Conservation (phyloP, 2,888 invertebrate species). For the Xanthia icteritia region DNA sequence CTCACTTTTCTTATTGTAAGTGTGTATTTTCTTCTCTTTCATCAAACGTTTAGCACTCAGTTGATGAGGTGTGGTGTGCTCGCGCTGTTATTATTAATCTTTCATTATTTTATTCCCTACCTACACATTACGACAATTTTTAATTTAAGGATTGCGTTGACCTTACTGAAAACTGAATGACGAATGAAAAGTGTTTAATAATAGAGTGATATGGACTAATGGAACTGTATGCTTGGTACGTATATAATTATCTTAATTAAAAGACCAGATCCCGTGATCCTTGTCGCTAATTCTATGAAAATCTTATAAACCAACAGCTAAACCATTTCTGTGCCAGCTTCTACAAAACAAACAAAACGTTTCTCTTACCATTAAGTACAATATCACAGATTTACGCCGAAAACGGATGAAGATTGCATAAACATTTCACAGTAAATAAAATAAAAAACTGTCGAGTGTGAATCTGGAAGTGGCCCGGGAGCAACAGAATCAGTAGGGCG, state of each 20-base stretch:
- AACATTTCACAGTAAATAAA: conserved; percentile 61
- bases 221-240: not conserved
- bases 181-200: not conserved
- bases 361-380: conserved; percentile 34
- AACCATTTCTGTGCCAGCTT: not conserved
- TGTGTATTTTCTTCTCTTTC: conserved; percentile 39
- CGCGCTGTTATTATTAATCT: conserved; percentile 8
- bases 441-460: conserved; percentile 62
- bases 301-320: not conserved
- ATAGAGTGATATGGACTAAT: not conserved
- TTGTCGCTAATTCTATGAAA: not conserved
- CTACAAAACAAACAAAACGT: conserved; percentile 42
- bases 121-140: not conserved
- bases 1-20: conserved; percentile 18
- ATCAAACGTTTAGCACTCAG: conserved; percentile 17
- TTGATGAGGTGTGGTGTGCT: not conserved
- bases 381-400: conserved; percentile 54
- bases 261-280: not conserved
- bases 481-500: conserved; percentile 76
- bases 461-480: conserved; percentile 57
- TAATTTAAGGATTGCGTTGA: not conserved
- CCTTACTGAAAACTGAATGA: not conserved
- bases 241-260: not conserved
- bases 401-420: conserved; percentile 58
- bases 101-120: not conserved